Evolutionary conservation across 2,113 vertebrate species (phyloP).

Genomic region (Oncorhynchus kisutch): DNA sequence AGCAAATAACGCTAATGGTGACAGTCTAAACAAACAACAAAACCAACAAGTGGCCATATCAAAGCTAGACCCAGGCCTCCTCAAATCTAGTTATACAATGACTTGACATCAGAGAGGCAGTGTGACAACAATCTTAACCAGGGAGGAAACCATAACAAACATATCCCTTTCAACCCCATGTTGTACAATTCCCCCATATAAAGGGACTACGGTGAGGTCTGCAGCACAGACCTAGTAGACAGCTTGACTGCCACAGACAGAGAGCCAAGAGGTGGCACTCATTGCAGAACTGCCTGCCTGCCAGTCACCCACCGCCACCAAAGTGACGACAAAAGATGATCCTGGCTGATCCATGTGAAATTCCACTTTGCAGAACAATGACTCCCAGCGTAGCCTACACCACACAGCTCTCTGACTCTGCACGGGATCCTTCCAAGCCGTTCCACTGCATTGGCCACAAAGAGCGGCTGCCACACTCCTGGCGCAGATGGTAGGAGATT

Average conservation of each 20-base stretch:
- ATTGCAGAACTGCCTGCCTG: conserved; percentile 24
- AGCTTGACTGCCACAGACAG: conserved; percentile 8
- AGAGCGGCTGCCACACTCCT: conserved; percentile 16
- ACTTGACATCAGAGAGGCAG: not conserved
- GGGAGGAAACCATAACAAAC: not conserved
- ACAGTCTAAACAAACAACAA: not conserved
- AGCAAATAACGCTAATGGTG: not conserved
- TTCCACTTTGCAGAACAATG: conserved; percentile 50
- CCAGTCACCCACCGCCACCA: conserved; percentile 42
- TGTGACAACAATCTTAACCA: not conserved
- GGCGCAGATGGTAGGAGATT: not conserved
- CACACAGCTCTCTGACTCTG: conserved; percentile 16
- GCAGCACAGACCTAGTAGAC: conserved; percentile 3
- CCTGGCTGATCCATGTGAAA: conserved; percentile 38
- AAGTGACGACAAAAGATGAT: conserved; percentile 39
- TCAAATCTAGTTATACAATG: not conserved
- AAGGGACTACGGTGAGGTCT: not conserved
- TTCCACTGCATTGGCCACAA: conserved; percentile 16
- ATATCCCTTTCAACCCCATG: not conserved
- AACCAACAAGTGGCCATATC: not conserved
- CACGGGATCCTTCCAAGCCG: conserved; percentile 13
- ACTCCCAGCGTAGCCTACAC: conserved; percentile 41
- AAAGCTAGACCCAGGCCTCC: not conserved
- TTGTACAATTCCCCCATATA: not conserved
- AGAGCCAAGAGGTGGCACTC: conserved; percentile 10